These are phyloP conservation scores for Phoeniculus purpureus DNA, from an alignment of 2,797 vertebrate genomes.

Conservation along the genomic window DNA sequence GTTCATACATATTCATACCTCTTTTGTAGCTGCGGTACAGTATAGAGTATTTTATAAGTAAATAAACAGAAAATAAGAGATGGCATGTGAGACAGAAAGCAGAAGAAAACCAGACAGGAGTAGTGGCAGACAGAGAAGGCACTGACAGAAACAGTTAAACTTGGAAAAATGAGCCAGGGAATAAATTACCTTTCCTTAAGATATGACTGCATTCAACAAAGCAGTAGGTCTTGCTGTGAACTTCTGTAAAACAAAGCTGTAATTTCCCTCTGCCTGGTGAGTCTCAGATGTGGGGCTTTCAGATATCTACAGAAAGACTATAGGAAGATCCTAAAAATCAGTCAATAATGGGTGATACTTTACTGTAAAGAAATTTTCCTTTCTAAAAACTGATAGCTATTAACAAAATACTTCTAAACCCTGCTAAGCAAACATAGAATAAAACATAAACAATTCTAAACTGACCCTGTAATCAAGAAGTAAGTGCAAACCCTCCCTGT, in stretches of 20 bases:
- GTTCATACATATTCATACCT: background rate
- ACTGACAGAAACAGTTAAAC: background rate
- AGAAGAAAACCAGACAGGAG: background rate
- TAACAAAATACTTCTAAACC: background rate
- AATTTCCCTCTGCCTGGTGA: background rate
- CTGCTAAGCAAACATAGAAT: background rate
- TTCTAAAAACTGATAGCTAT: background rate
- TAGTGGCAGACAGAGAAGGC: background rate
- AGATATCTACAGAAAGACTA: background rate
- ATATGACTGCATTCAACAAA: background rate
- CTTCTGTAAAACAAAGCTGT: background rate
- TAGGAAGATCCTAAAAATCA: background rate
- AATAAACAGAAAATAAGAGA: constrained; percentile 43
- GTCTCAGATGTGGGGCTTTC: background rate
- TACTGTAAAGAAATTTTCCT: background rate
- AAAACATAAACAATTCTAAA: background rate
- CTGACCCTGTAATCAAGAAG: background rate
- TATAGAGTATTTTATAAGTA: constrained; percentile 4
- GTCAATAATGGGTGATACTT: background rate
- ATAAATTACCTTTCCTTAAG: constrained; percentile 4
- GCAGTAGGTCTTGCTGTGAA: background rate
- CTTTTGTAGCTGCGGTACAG: background rate
- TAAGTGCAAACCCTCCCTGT: background rate
- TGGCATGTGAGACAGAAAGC: constrained; percentile 7
- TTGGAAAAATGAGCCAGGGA: constrained; percentile 5